Conservation (phyloP, 1,140 invertebrate species). For the Drosophila kikkawai region DNA sequence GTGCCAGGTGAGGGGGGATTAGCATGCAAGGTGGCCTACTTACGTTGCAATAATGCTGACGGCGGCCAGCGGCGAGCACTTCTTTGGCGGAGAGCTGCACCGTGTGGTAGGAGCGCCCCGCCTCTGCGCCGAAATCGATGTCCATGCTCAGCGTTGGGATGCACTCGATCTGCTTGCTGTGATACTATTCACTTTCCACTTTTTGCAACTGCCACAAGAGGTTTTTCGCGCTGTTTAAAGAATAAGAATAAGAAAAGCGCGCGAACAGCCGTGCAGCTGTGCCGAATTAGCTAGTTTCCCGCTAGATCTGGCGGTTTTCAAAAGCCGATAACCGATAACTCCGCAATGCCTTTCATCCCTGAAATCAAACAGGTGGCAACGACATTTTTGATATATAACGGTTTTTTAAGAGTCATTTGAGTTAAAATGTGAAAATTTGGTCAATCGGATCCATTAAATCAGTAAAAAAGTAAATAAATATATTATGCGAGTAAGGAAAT, state of each 20-base stretch:
- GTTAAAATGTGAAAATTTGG: not conserved
- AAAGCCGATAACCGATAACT: not conserved
- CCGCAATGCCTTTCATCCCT: not conserved
- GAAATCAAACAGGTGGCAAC: not conserved
- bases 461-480: not conserved
- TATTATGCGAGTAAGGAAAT: too few relatives aligned
- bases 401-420: fast-evolving
- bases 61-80: conserved; percentile 72
- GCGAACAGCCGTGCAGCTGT: conserved; percentile 33
- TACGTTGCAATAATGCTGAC: conserved; percentile 81
- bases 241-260: conserved; percentile 57
- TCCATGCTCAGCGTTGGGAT: conserved; percentile 59
- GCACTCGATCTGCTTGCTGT: not conserved
- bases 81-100: conserved; percentile 83
- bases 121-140: conserved; percentile 54
- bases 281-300: too few relatives aligned
- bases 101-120: conserved; percentile 72
- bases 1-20: not conserved
- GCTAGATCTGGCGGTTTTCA: too few relatives aligned
- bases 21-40: conserved; percentile 42
- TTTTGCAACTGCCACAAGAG: conserved; percentile 7
- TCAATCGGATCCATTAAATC: not conserved
- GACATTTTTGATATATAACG: not conserved
- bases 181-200: conserved; percentile 2
- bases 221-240: conserved; percentile 25